Evolutionary conservation across 2,888 invertebrate genomes (phyloP), one percentile per base, ranked within the genome.

Genomic region (Lottia gigantea): DNA sequence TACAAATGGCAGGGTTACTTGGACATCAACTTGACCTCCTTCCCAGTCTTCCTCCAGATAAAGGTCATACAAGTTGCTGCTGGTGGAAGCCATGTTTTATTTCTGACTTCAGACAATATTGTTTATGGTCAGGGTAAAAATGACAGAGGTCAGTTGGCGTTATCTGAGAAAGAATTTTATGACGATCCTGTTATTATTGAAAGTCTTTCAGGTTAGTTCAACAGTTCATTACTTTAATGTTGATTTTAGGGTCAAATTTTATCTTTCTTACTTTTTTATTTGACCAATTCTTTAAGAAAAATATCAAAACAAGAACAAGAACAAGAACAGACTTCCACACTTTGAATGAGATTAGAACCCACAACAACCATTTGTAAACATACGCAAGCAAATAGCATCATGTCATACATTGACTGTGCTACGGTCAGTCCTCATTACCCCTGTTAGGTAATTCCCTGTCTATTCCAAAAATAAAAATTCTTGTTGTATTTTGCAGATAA

Each of bases 81-180:
- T 26, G 87, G 88, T 23, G 76, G 68, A 25, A 75, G 80, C 11
- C 88, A 88, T 75, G 80, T 78, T 65, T 77, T 84, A 2, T 83
- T 86, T 71, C 78, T 87, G 31, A 87, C 86, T 7, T 71, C 72
- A 46, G 80, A 81, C 65, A 81, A 82, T 40, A 72, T 78, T 68
- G 81, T 88, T 45, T 87, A 77, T 76, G 78, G 81, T 23, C 83
- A 80, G 72, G 88, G 88, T 0, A 80, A 76, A 71, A 87, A 87
- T 71, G 75, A 80, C 26, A 69, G 79, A 72, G 86, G 87, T 15
- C 88, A 88, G 76, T 78, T 88, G 40, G 88, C 87, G 7, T 72
- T 82, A 15, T 46, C 68, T 49, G 74, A 73, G 14, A 69, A 76
- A 11, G 75, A 78, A 12, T 77, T 79, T 45, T 73, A 78, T 6